Conservation (phyloP, 2,888 invertebrate species). For the Eupeodes luniger region DNA sequence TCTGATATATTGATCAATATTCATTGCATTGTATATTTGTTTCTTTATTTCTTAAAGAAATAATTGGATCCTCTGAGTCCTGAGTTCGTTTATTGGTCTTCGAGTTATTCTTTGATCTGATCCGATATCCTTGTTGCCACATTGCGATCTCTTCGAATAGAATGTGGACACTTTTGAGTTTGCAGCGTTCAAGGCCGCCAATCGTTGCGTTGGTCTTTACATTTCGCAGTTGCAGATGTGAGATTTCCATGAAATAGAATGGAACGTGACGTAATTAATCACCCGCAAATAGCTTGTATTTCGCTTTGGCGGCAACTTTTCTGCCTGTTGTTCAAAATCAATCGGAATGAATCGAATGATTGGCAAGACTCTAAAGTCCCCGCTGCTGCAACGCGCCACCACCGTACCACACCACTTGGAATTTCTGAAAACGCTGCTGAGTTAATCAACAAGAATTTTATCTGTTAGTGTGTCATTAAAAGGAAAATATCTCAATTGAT, state of each 20-base stretch:
- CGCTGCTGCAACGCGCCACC: not conserved
- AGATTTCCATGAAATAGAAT: slow-evolving; percentile 51
- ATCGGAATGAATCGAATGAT: slow-evolving; percentile 67
- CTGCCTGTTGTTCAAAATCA: slow-evolving; percentile 53
- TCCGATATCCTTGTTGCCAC: slow-evolving; percentile 17
- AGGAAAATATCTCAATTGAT: slow-evolving; percentile 45
- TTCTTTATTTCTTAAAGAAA: slow-evolving; percentile 13
- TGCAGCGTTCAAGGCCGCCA: slow-evolving; percentile 14
- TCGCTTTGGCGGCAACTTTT: slow-evolving; percentile 50
- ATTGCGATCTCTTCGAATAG: slow-evolving; percentile 22
- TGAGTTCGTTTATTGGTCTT: not conserved
- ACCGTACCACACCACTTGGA: slow-evolving; percentile 31
- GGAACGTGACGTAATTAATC: slow-evolving; percentile 65
- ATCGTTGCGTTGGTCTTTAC: slow-evolving; percentile 26
- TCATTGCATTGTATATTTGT: slow-evolving; percentile 9
- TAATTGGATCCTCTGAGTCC: slow-evolving; percentile 44
- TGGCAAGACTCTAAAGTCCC: slow-evolving; percentile 43
- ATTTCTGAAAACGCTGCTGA: slow-evolving; percentile 36
- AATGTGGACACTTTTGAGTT: slow-evolving; percentile 27
- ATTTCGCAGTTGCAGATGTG: slow-evolving; percentile 46
- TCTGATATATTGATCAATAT: slow-evolving; percentile 66
- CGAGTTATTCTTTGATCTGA: slow-evolving; percentile 48
- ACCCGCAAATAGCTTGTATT: slow-evolving; percentile 49
- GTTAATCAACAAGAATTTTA: slow-evolving; percentile 62
- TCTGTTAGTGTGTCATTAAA: slow-evolving; percentile 22